Base-by-base conservation (phyloP, 2,113 vertebrate species). In the Acinonyx jubatus region DNA sequence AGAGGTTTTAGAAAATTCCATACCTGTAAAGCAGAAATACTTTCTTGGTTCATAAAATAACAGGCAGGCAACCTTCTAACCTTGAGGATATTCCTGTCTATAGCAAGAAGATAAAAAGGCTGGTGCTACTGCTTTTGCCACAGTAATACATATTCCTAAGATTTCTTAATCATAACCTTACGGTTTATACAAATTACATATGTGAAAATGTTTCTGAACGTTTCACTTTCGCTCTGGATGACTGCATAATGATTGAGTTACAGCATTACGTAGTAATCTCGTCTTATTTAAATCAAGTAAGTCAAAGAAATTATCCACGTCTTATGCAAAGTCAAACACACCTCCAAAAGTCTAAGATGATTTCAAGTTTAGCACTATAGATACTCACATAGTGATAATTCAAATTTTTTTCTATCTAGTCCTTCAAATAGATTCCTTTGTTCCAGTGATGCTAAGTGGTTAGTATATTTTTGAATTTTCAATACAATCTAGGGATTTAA, bases 131-230 rank as follows among this genome's bases (percentile, higher is more conserved):
- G 31, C 48, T 91, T 81, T 61, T 96, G 92, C 74, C 83, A 97
- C 36, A 74, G 12, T 57, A 63, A 94, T 82, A 76, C 41, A 95
- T 97, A 97, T 95, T 89, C 87, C 92, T 92, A 83, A 4, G 25
- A 66, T 65, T 97, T 87, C 84, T 88, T 97, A 96, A 97, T 97
- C 50, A 50, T 91, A 94, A 94, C 95, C 88, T 91, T 95, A 97
- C 94, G 88, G 65, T 94, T 96, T 97, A n/a, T 79, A 96, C 78
- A 96, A 93, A 95, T 93, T 95, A 93, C 78, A 97, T 89, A 97
- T 95, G 95, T 94, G 88, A 69, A 96, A 94, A 97, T 91, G 84
- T 96, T 95, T 95, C 84, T 82, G 80, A 98, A 71, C 1, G 5
- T 45, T 90, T 92, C 19, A 19, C 48, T 94, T 91, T 91, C 4